A percentile compares a stretch with the other conserved stretches of the same genome.
These are phyloP conservation scores for Podilymbus podiceps DNA, from an alignment of 2,113 vertebrate species.

Conservation along the genomic window DNA sequence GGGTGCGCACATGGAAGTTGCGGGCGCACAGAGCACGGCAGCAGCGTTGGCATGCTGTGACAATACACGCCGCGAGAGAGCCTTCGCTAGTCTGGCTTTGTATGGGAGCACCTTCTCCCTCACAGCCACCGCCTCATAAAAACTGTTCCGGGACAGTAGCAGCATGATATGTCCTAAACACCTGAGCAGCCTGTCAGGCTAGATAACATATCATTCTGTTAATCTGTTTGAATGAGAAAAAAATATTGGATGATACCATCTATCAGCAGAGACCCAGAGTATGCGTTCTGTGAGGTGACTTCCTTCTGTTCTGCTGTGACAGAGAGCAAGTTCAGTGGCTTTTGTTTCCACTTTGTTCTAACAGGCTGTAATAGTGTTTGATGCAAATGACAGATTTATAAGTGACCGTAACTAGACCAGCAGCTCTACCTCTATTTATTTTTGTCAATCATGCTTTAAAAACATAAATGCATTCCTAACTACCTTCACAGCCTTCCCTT, in stretches of 20 bases:
- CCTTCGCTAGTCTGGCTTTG: neutral
- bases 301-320: neutral
- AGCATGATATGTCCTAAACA: neutral
- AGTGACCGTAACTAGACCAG: neutral
- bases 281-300: neutral
- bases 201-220: neutral
- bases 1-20: fast-evolving
- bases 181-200: neutral
- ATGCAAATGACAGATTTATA: neutral
- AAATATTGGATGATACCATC: neutral
- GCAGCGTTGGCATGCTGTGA: no score
- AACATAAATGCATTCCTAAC: neutral
- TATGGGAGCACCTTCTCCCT: neutral
- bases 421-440: neutral
- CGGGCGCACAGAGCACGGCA: no score
- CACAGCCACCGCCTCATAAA: neutral
- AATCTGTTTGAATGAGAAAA: neutral
- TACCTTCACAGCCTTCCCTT: neutral
- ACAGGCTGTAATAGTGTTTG: neutral
- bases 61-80: fast-evolving
- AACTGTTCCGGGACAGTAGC: neutral
- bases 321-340: neutral
- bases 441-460: neutral
- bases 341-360: neutral
- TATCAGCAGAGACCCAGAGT: neutral